These are phyloP conservation scores for Casuarius casuarius DNA, from an alignment of 2,113 vertebrate species.

Conservation along the genomic window DNA sequence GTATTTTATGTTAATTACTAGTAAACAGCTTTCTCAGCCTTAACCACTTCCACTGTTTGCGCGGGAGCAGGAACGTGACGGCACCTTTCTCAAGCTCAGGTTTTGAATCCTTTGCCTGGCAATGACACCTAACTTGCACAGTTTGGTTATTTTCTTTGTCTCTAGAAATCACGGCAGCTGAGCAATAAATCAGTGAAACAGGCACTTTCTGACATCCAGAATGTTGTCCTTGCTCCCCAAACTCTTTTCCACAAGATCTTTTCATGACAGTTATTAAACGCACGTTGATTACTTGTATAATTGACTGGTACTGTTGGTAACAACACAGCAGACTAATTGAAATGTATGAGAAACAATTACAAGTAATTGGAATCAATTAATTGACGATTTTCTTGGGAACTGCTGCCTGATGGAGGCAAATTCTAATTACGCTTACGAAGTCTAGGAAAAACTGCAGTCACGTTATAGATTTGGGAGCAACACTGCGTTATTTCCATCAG, in stretches of 20 bases:
- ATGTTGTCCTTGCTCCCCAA: not conserved
- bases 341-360: constrained; percentile 80
- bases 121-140: fast-evolving
- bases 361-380: constrained; percentile 81
- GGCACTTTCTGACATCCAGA: not conserved
- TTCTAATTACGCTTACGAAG: constrained; percentile 49
- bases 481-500: fast-evolving
- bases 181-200: not conserved
- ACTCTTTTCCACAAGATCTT: constrained; percentile 20
- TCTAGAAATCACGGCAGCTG: not conserved
- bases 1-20: not conserved
- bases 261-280: not conserved
- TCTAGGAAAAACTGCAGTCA: not conserved
- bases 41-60: not conserved
- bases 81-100: not conserved
- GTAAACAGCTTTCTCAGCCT: not conserved
- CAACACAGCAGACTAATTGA: constrained; percentile 72
- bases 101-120: not conserved
- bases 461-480: not conserved
- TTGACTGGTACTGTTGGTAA: constrained; percentile 33
- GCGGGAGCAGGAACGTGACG: fast-evolving
- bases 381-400: constrained; percentile 74
- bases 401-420: constrained; percentile 30
- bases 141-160: not conserved
- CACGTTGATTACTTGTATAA: constrained; percentile 24